Conservation (phyloP, 2,888 invertebrate species). For the Acrobasis consociella region DNA sequence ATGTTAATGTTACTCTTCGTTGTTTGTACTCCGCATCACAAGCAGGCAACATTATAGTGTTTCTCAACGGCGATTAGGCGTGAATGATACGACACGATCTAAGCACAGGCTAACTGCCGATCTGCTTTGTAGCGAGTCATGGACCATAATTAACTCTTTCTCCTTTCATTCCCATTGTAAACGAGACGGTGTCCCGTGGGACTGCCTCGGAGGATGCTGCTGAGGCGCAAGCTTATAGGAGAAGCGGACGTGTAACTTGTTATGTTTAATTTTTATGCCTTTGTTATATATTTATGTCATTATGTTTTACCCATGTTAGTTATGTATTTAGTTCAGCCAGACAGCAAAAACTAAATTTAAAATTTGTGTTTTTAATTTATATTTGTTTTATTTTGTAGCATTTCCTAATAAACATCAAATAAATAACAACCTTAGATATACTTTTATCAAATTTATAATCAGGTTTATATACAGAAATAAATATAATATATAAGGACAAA, state of each 20-base stretch:
- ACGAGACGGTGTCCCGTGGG: slow-evolving; percentile 42
- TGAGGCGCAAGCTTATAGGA: neutral
- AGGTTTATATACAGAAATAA: no score
- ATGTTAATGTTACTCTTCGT: no score
- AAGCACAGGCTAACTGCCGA: neutral
- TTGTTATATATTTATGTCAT: no score
- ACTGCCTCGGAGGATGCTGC: slow-evolving; percentile 29
- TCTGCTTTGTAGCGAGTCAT: slow-evolving; percentile 43
- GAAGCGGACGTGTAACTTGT: neutral
- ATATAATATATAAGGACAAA: no score
- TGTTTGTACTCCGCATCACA: neutral
- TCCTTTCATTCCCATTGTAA: slow-evolving; percentile 36
- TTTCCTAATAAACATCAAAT: no score
- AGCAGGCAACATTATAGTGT: neutral
- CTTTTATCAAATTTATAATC: no score
- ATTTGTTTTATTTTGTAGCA: no score
- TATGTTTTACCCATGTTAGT: no score
- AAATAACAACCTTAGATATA: no score
- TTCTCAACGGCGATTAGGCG: slow-evolving; percentile 3
- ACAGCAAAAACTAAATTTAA: no score
- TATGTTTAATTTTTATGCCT: neutral
- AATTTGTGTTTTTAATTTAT: no score
- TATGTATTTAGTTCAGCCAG: no score
- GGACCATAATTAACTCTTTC: slow-evolving; percentile 47
- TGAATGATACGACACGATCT: neutral